phyloP scores from a whole-genome alignment of 2,113 vertebrate genomes.

The Nestor notabilis region DNA sequence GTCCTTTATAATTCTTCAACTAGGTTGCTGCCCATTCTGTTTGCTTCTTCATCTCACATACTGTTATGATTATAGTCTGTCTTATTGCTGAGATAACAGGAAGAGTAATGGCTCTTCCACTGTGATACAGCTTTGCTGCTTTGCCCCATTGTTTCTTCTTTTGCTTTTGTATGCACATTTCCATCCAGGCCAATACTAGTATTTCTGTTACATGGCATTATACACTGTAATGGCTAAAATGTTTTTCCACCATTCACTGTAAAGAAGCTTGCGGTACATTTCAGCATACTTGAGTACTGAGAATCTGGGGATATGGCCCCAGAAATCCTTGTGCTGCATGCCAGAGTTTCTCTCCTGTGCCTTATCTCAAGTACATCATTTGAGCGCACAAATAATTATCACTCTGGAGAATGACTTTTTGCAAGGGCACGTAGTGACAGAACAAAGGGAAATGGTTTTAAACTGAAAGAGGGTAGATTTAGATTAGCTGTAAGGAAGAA shows the following conservation, averaged over 20 bases:
- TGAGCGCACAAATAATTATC: background rate
- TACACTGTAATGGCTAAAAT: background rate
- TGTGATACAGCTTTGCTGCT: background rate
- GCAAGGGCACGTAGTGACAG: background rate
- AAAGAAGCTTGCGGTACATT: background rate
- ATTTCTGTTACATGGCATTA: background rate
- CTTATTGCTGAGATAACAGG: background rate
- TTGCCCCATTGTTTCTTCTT: background rate
- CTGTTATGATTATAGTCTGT: background rate
- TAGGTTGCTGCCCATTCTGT: background rate
- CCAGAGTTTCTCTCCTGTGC: background rate
- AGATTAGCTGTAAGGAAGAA: background rate
- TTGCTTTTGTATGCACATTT: background rate
- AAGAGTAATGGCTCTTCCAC: background rate
- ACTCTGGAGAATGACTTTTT: background rate
- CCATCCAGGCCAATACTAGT: background rate
- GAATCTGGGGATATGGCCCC: rapidly evolving
- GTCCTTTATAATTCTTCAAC: background rate
- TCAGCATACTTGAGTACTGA: background rate
- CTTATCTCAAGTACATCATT: background rate
- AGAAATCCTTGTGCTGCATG: background rate
- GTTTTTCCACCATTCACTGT: background rate
- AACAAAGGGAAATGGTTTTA: background rate
- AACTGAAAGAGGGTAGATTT: background rate
- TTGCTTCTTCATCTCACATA: background rate